phyloP scores from a whole-genome alignment of 2,888 invertebrate genomes.

The Dasysyrphus tricinctus region DNA sequence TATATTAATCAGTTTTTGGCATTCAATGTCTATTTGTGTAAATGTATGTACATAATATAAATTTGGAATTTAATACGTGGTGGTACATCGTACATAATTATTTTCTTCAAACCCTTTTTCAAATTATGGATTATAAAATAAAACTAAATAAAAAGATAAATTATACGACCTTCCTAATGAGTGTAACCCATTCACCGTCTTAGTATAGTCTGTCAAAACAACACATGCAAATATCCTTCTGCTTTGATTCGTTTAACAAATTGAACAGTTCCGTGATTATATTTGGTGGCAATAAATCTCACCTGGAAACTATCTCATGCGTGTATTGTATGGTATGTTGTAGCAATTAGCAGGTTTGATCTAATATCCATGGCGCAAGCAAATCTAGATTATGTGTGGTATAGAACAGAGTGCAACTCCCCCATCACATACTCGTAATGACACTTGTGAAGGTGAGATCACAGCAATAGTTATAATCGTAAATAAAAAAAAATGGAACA shows the following conservation, averaged over 20 bases:
- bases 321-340: slow-evolving; percentile 51
- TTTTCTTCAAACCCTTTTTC: neutral
- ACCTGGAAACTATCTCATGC: slow-evolving; percentile 82
- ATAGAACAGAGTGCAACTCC: slow-evolving; percentile 25
- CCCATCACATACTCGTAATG: slow-evolving; percentile 63
- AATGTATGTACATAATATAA: no score
- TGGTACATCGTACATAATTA: no score
- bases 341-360: slow-evolving; percentile 71
- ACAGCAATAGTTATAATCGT: slow-evolving; percentile 59
- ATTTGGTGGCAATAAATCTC: slow-evolving; percentile 80
- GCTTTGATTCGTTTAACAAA: slow-evolving; percentile 37
- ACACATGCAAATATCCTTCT: slow-evolving; percentile 26
- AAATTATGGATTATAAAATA: slow-evolving; percentile 22
- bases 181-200: slow-evolving; percentile 54
- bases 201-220: slow-evolving; percentile 53
- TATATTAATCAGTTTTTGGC: no score
- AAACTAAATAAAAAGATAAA: slow-evolving; percentile 19
- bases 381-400: slow-evolving; percentile 43
- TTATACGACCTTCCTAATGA: slow-evolving; percentile 31
- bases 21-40: no score
- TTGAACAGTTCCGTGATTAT: slow-evolving; percentile 58
- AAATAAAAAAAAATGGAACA: slow-evolving; percentile 35
- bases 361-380: slow-evolving; percentile 72
- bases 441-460: slow-evolving; percentile 73
- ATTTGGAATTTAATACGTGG: no score